phyloP scores from a whole-genome alignment of 2,113 vertebrate species.

The Motacilla alba region DNA sequence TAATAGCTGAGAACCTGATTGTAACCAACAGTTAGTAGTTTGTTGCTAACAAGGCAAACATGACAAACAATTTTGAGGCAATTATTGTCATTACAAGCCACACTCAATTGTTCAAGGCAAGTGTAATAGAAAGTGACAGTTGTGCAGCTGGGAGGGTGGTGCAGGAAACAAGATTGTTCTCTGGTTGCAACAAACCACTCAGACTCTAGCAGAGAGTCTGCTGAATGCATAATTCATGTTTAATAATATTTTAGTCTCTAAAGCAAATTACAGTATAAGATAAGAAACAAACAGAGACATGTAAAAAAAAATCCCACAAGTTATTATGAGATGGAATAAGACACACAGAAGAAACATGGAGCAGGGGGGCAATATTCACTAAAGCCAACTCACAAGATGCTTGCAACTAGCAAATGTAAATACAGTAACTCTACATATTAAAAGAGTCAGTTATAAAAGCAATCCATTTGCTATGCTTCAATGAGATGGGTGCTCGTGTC shows the following conservation, averaged over 20 bases:
- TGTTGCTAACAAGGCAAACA: constrained; percentile 68
- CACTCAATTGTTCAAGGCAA: constrained; percentile 53
- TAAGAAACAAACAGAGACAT: constrained; percentile 9
- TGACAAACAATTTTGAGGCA: constrained; percentile 67
- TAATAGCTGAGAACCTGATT: constrained; percentile 61
- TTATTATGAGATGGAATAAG: neutral
- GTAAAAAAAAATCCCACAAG: neutral
- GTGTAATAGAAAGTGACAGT: constrained; percentile 63
- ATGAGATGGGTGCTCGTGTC: neutral
- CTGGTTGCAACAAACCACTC: constrained; percentile 10
- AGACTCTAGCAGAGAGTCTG: constrained; percentile 1
- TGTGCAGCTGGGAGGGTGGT: constrained; percentile 55
- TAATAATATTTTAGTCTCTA: constrained; percentile 46
- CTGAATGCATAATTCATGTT: constrained; percentile 55
- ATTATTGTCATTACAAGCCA: constrained; percentile 68
- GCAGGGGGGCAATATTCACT: neutral
- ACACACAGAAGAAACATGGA: neutral
- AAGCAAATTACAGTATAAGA: constrained; percentile 25
- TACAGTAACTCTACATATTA: neutral
- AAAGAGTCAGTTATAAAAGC: neutral
- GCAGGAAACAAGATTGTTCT: constrained; percentile 2
- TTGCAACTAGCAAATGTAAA: neutral
- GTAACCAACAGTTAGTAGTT: constrained; percentile 63
- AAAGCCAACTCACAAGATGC: neutral
- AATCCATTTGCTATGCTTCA: neutral